Evolutionary conservation across 2,888 invertebrate genomes (phyloP).

Genomic region (Epinotia ramella): DNA sequence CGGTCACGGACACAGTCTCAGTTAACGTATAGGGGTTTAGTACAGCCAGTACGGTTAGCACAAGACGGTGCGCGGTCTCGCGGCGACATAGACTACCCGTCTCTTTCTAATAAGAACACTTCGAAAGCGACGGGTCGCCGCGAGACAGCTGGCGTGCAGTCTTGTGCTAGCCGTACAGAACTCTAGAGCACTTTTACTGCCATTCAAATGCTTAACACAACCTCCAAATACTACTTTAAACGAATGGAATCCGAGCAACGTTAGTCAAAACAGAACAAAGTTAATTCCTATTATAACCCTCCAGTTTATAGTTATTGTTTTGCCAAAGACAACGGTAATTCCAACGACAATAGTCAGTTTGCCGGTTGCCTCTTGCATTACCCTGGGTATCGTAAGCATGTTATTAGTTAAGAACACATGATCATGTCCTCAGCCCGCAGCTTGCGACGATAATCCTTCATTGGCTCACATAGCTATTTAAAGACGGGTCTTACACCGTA

Average conservation of each 20-base stretch:
- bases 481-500: conserved; percentile 77
- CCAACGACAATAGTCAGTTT: conserved; percentile 6
- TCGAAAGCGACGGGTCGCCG: too few relatives aligned
- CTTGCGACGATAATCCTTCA: conserved; percentile 67
- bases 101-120: too few relatives aligned
- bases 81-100: too few relatives aligned
- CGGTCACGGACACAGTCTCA: too few relatives aligned
- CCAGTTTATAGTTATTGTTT: conserved; percentile 13
- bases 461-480: conserved; percentile 75
- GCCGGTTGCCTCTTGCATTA: conserved; percentile 13
- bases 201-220: too few relatives aligned
- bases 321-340: conserved; percentile 15
- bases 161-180: too few relatives aligned
- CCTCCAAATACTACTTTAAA: not conserved
- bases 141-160: too few relatives aligned
- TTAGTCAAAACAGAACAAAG: not conserved
- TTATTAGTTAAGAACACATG: conserved; percentile 32
- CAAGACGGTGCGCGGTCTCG: too few relatives aligned
- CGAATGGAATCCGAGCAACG: not conserved
- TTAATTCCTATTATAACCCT: conserved; percentile 5
- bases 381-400: conserved; percentile 9
- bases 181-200: too few relatives aligned
- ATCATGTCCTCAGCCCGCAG: conserved; percentile 31
- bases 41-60: too few relatives aligned
- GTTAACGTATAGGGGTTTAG: too few relatives aligned